phyloP scores from a whole-genome alignment of 2,888 invertebrate genomes.

The Erebia ligea region DNA sequence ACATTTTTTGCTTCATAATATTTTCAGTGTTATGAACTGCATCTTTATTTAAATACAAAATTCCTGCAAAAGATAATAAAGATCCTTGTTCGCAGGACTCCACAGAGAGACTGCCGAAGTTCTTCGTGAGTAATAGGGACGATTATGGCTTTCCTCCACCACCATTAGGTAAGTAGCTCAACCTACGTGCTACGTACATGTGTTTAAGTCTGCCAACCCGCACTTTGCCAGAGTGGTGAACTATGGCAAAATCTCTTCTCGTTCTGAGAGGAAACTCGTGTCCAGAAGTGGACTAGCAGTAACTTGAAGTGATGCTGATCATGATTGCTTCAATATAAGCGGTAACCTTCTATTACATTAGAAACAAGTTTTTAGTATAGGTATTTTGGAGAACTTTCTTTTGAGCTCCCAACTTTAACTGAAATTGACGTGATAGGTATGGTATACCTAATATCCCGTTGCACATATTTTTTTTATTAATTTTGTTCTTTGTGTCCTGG shows the following conservation, averaged over 20 bases:
- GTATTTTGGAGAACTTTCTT: not conserved
- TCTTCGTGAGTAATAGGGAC: slow-evolving; percentile 48
- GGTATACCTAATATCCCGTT: too few relatives aligned
- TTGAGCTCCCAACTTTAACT: not conserved
- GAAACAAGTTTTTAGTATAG: not conserved
- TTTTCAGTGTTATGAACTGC: slow-evolving; percentile 52
- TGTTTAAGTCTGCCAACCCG: too few relatives aligned
- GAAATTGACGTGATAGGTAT: not conserved
- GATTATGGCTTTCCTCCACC: slow-evolving; percentile 62
- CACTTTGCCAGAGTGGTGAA: not conserved
- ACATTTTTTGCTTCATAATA: slow-evolving; percentile 56
- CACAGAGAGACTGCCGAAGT: slow-evolving; percentile 51
- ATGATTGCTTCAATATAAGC: too few relatives aligned
- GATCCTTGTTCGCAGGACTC: slow-evolving; percentile 56
- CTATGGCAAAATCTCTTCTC: too few relatives aligned
- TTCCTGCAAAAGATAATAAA: not conserved
- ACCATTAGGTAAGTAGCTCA: slow-evolving; percentile 55
- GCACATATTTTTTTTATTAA: not conserved
- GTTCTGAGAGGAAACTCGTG: too few relatives aligned
- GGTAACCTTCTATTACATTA: not conserved
- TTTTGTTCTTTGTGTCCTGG: too few relatives aligned
- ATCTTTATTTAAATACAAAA: slow-evolving; percentile 24
- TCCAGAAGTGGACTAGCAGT: too few relatives aligned
- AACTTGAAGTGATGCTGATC: too few relatives aligned
- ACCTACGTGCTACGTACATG: not conserved